A percentile compares a stretch with the other conserved stretches of the same genome.
Conservation (phyloP, 2,113 vertebrate genomes). For the Leucosticte australis region DNA sequence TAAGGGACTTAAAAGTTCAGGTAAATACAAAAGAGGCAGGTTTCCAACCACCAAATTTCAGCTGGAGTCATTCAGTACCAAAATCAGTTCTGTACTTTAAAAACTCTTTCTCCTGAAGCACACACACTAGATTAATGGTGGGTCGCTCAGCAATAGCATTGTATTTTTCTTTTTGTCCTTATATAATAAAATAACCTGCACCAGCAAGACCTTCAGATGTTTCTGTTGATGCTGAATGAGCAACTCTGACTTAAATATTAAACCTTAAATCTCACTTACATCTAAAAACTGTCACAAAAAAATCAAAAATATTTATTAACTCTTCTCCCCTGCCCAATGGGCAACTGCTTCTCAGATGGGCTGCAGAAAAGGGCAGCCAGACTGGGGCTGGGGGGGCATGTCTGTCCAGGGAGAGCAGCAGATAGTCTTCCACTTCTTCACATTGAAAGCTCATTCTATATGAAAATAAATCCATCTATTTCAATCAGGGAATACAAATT, state of each 20-base stretch:
- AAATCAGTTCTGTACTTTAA: background rate
- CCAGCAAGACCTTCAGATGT: background rate
- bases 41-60: background rate
- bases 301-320: background rate
- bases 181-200: background rate
- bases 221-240: background rate
- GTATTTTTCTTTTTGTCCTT: background rate
- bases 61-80: background rate
- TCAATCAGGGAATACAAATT: background rate
- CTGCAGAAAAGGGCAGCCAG: background rate
- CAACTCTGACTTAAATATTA: background rate
- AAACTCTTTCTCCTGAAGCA: background rate
- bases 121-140: rapidly evolving
- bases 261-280: background rate
- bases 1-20: background rate
- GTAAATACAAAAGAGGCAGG: background rate
- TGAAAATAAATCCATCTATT: background rate
- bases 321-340: background rate
- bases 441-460: background rate
- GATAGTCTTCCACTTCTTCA: background rate
- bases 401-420: background rate
- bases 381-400: background rate
- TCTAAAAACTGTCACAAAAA: background rate
- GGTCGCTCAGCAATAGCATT: rapidly evolving
- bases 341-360: background rate